Conservation (phyloP, 2,113 vertebrate species). For the Pholis gunnellus region DNA sequence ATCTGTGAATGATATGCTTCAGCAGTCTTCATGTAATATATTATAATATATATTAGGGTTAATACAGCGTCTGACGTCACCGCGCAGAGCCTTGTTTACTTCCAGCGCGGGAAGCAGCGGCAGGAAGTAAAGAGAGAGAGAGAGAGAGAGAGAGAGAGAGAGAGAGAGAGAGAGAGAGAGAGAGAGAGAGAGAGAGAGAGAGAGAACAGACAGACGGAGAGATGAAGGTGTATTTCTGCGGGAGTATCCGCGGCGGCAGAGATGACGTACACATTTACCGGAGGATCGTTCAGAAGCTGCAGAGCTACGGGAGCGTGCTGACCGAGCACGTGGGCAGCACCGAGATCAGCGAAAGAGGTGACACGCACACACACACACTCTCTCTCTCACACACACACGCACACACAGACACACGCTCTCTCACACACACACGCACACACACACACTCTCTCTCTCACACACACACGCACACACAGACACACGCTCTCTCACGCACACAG, state of each 20-base stretch:
- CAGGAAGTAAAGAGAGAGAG: no score
- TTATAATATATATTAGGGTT: no score
- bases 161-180: no score
- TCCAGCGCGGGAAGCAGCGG: constrained; percentile 9
- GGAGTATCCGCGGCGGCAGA: constrained; percentile 73
- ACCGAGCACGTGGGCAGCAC: constrained; percentile 69
- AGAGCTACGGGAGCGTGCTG: constrained; percentile 63
- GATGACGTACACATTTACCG: constrained; percentile 61
- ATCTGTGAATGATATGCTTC: no score
- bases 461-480: background rate
- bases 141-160: no score
- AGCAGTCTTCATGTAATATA: no score
- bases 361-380: no score
- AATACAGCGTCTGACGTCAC: background rate
- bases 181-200: no score
- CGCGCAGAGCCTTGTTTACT: background rate
- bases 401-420: no score
- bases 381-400: no score
- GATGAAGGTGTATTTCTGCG: constrained; percentile 76
- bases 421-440: background rate
- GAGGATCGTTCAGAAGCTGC: constrained; percentile 59
- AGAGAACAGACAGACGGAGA: background rate
- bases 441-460: no score
- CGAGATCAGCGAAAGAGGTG: constrained; percentile 54
- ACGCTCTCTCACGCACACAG: no score